Conservation (phyloP, 2,113 vertebrate species). For the Noturus placidus region DNA sequence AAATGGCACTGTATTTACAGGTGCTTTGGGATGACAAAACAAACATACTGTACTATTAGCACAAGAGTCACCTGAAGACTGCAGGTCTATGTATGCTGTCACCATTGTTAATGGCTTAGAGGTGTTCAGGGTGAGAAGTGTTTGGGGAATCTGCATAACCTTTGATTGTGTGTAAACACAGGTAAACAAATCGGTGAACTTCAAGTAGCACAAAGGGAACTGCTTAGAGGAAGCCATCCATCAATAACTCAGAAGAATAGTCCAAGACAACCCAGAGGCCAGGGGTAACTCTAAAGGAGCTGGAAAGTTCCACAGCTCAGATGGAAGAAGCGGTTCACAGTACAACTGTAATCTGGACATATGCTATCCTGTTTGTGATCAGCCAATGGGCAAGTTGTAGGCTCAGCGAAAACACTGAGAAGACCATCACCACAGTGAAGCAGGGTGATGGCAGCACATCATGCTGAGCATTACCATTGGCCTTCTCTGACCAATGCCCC, state of each 20-base stretch:
- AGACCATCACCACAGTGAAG: not conserved
- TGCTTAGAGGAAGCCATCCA: not conserved
- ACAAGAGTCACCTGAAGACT: not conserved
- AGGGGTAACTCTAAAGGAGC: no score
- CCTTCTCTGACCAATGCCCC: not conserved
- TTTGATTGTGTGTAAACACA: not conserved
- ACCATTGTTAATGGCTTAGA: not conserved
- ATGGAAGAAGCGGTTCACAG: not conserved
- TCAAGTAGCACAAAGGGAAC: not conserved
- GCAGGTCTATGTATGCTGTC: constrained; percentile 5
- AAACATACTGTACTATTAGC: constrained; percentile 1
- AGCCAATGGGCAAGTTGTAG: not conserved
- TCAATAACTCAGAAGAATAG: not conserved
- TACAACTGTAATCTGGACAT: not conserved
- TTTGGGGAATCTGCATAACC: not conserved
- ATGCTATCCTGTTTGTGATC: not conserved
- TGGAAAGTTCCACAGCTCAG: not conserved
- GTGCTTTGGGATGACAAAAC: not conserved
- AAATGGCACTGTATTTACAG: not conserved
- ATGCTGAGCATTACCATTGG: not conserved
- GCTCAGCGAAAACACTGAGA: not conserved
- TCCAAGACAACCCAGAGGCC: not conserved
- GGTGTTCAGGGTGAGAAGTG: constrained; percentile 18
- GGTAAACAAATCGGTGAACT: not conserved
- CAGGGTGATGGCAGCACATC: not conserved